phyloP scores from a whole-genome alignment of 2,888 invertebrate genomes.

The Caenorhabditis japonica region DNA sequence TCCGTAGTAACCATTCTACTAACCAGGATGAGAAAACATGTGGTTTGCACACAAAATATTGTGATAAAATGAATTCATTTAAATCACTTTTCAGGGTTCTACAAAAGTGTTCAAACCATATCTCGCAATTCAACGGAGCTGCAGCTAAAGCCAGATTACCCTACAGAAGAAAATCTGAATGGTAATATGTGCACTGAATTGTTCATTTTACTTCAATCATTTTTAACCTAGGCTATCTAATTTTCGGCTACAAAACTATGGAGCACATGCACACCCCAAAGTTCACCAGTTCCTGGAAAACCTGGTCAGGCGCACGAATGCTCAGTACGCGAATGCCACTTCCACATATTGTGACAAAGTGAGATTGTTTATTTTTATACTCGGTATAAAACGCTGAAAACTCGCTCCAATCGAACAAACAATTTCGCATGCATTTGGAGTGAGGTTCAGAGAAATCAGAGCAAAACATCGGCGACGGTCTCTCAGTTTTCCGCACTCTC shows the following conservation, averaged over 20 bases:
- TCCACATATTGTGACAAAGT: constrained; percentile 58
- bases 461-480: too few species aligned
- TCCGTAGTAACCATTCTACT: neutral
- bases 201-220: too few species aligned
- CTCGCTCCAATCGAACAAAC: too few species aligned
- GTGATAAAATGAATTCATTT: too few species aligned
- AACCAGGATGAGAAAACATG: constrained; percentile 30
- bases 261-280: constrained; percentile 66
- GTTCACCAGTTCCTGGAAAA: constrained; percentile 67
- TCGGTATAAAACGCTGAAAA: too few species aligned
- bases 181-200: too few species aligned
- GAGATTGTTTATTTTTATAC: too few species aligned
- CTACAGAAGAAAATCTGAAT: constrained; percentile 21
- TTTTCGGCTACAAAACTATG: constrained; percentile 70
- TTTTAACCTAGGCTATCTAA: constrained; percentile 55
- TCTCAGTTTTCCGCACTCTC: too few species aligned
- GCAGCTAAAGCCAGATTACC: constrained; percentile 5
- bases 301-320: constrained; percentile 70
- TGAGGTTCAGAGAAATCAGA: too few species aligned
- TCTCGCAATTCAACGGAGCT: constrained; percentile 28
- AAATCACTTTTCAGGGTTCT: constrained; percentile 29
- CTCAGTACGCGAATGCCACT: constrained; percentile 60
- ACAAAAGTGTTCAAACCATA: constrained; percentile 58
- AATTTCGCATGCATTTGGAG: too few species aligned
- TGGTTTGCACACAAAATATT: too few species aligned